Evolutionary conservation across 1,140 invertebrate species (phyloP), one percentile per base, ranked within the genome.

Genomic region (Heterodera carotae): DNA sequence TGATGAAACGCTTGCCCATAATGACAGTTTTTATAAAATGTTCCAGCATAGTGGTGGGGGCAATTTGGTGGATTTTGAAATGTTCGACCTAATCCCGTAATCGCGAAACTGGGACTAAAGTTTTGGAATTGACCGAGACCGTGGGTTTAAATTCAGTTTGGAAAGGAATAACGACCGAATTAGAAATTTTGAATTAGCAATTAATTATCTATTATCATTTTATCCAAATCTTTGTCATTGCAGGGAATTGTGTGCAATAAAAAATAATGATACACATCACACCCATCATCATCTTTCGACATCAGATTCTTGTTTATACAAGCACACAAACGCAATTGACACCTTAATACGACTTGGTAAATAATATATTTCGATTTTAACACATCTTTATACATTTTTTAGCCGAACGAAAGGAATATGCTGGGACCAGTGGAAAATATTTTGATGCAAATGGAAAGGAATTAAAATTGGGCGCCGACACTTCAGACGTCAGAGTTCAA

Each of bases 401-500:
- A 64, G 34, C 53, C 71, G 34, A 73, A n/a, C 70, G 70, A n/a
- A 56, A 56, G 10, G 71, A 76, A 29, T 62, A 31, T 53, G 18
- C 15, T 12, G 74, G 72, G n/a, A 68, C 76, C 36, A 84, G 82
- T 76, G 81, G 81, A 39, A 82, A 82, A 62, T 82, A 82, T 69
- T 82, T 64, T 48, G 76, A 83, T 67, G 82, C 82, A 25, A 80
- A 82, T 60, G 82, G 81, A 15, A 82, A 82, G 67, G 81, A 82
- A 66, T 69, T 82, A 25, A 60, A 64, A 4, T 66, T 59, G 12
- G 62, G 33, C 34, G 70, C 76, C n/a, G 82, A 81, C 31, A 76
- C 70, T 25, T 39, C 70, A 22, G 81, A 82, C 66, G 81, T 84
- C 31, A 70, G 81, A 0, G 36, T 83, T 39, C 81, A 82, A 66